A percentile compares a stretch with the other conserved stretches of the same genome.
Conservation (phyloP, 2,797 vertebrate species). For the Coendou prehensilis region DNA sequence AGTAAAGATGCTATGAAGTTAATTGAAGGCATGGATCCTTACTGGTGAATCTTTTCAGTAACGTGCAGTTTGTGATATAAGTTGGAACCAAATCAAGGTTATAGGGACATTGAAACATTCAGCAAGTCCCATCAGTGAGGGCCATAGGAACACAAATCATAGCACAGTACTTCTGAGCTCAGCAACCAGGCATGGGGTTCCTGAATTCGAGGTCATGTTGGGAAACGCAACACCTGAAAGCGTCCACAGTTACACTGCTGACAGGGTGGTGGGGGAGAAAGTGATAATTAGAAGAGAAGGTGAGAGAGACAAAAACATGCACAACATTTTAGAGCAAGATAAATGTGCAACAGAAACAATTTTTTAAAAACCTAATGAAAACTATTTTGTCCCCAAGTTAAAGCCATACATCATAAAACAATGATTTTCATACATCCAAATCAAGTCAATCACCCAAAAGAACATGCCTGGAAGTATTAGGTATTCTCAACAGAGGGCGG, state of each 20-base stretch:
- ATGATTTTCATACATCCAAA: background rate
- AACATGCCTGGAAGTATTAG: background rate
- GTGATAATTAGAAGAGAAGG: background rate
- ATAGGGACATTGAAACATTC: background rate
- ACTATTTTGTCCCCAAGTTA: background rate
- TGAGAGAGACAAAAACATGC: background rate
- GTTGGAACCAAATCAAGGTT: background rate
- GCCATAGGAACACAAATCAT: background rate
- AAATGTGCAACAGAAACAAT: background rate
- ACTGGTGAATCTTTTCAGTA: background rate
- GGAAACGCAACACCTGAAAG: background rate
- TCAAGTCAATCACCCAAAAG: background rate
- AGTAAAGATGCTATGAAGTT: slow-evolving; percentile 12
- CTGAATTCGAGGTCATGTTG: background rate
- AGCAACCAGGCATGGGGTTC: background rate
- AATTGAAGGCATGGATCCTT: background rate
- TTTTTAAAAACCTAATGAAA: background rate
- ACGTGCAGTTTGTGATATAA: background rate
- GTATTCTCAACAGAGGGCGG: background rate
- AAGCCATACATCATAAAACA: background rate
- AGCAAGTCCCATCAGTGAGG: background rate
- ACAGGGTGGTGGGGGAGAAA: background rate
- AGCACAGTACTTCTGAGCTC: background rate
- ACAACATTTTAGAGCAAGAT: background rate
- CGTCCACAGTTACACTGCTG: background rate